Evolutionary conservation across 2,113 vertebrate species (phyloP).

Genomic region (Cebidichthys violaceus): DNA sequence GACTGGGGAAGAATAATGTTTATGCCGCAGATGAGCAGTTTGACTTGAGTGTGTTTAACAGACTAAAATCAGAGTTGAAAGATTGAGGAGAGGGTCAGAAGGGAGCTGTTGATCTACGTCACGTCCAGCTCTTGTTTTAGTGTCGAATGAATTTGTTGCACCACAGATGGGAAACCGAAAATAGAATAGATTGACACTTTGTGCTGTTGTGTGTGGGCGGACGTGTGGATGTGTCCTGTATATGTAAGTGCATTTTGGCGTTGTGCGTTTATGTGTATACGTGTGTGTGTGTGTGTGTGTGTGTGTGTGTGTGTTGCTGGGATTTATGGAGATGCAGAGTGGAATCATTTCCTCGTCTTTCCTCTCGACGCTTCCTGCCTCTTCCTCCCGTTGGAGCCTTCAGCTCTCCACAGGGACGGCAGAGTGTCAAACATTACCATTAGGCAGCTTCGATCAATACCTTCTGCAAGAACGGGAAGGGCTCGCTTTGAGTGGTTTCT

Average conservation of each 20-base stretch:
- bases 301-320: constrained; percentile 9
- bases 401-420: constrained; percentile 30
- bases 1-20: background rate
- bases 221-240: constrained; percentile 12
- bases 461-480: background rate
- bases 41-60: background rate
- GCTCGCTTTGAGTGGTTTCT: constrained; percentile 12
- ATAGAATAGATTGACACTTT: constrained; percentile 22
- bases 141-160: background rate
- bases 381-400: constrained; percentile 49
- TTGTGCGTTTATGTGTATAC: background rate
- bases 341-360: constrained; percentile 53
- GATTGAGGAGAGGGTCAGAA: background rate
- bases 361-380: constrained; percentile 40
- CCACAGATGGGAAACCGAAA: constrained; percentile 27
- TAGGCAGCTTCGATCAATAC: constrained; percentile 56
- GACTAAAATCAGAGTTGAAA: background rate
- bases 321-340: constrained; percentile 49
- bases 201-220: background rate
- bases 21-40: background rate
- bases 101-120: background rate
- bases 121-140: background rate
- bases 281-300: constrained; percentile 2
- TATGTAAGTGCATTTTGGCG: background rate
- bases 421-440: constrained; percentile 47